Evolutionary conservation across 1,140 invertebrate species (phyloP).

Genomic region (Cydia strobilella): DNA sequence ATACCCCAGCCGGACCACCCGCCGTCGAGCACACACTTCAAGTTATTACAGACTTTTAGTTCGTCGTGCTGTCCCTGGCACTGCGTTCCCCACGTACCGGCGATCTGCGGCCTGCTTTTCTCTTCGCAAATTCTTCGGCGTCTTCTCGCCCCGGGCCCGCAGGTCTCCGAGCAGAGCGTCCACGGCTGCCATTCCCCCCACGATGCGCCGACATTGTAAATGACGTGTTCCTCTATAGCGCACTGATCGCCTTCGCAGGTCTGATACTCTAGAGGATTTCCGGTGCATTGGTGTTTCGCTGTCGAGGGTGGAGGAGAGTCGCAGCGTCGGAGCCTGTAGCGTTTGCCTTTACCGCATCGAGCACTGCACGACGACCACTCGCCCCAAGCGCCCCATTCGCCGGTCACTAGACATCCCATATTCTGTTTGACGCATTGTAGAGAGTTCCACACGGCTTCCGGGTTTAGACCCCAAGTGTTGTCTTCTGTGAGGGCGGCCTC

Average conservation of each 20-base stretch:
- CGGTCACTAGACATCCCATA: constrained; percentile 60
- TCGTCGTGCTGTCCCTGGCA: constrained; percentile 68
- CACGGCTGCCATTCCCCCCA: constrained; percentile 66
- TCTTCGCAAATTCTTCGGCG: constrained; percentile 61
- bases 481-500: constrained; percentile 56
- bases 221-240: constrained; percentile 49
- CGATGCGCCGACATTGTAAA: constrained; percentile 43
- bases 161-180: constrained; percentile 65
- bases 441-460: constrained; percentile 67
- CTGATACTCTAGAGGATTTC: constrained; percentile 57
- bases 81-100: constrained; percentile 62
- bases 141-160: constrained; percentile 58
- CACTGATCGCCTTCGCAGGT: constrained; percentile 69
- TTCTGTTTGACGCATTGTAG: constrained; percentile 70
- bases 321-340: constrained; percentile 62
- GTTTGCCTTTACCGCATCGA: constrained; percentile 60
- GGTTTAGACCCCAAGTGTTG: constrained; percentile 67
- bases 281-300: constrained; percentile 54
- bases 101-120: constrained; percentile 41
- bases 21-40: constrained; percentile 58
- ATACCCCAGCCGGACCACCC: constrained; percentile 69
- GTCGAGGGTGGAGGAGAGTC: constrained; percentile 64
- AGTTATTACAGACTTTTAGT: constrained; percentile 58
- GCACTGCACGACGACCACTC: constrained; percentile 67
- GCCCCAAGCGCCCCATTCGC: constrained; percentile 68